phyloP scores from a whole-genome alignment of 2,797 vertebrate genomes.

The Anguilla anguilla region DNA sequence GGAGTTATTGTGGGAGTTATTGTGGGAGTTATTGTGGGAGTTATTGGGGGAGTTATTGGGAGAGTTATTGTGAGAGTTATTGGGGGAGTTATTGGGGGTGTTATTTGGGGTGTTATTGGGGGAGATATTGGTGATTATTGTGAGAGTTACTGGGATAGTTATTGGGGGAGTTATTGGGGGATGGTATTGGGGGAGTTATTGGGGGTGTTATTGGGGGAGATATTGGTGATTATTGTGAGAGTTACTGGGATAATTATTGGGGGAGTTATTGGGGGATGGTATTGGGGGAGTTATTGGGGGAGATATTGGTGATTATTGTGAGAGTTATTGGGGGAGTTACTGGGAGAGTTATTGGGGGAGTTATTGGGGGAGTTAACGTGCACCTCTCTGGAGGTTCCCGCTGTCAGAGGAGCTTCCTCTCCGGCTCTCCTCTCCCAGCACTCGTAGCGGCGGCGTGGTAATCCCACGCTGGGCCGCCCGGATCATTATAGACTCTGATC shows the following conservation, averaged over 20 bases:
- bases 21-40: slow-evolving; percentile 64
- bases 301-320: too few species aligned
- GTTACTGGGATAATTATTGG: too few species aligned
- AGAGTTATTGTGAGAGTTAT: slow-evolving; percentile 34
- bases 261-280: neutral
- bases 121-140: too few species aligned
- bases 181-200: neutral
- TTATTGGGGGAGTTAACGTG: slow-evolving; percentile 58
- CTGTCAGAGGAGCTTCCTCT: neutral
- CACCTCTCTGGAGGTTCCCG: slow-evolving; percentile 49
- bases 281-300: slow-evolving; percentile 21
- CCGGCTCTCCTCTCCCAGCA: slow-evolving; percentile 38
- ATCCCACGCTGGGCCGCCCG: slow-evolving; percentile 69
- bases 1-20: neutral
- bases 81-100: slow-evolving; percentile 24
- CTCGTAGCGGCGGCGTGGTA: slow-evolving; percentile 66
- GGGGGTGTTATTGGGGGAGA: too few species aligned
- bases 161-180: neutral
- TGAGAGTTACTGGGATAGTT: neutral
- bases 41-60: slow-evolving; percentile 6
- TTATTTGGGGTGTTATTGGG: slow-evolving; percentile 38
- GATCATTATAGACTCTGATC: slow-evolving; percentile 84
- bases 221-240: too few species aligned
- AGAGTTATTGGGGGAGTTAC: slow-evolving; percentile 52
- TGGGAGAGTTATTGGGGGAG: slow-evolving; percentile 50